phyloP scores from a whole-genome alignment of 2,888 invertebrate genomes.

The Sinelater perroti region DNA sequence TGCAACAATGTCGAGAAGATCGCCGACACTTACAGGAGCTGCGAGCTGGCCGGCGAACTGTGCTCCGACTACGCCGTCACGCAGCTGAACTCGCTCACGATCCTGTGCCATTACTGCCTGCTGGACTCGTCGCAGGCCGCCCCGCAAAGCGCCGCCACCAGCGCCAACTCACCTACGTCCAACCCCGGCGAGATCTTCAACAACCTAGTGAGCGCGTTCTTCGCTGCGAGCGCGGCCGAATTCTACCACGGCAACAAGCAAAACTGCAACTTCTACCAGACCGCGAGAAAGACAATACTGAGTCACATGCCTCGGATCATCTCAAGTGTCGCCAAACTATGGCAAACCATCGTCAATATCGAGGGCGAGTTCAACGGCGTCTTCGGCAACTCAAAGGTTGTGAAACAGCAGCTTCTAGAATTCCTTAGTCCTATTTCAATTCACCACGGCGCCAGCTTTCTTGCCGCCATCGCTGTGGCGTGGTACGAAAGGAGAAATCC shows the following conservation, averaged over 20 bases:
- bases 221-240: slow-evolving; percentile 66
- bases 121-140: slow-evolving; percentile 67
- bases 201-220: slow-evolving; percentile 83
- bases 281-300: slow-evolving; percentile 77
- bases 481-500: slow-evolving; percentile 79
- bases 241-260: slow-evolving; percentile 54
- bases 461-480: slow-evolving; percentile 84
- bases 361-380: slow-evolving; percentile 64
- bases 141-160: slow-evolving; percentile 49
- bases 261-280: slow-evolving; percentile 59
- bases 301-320: slow-evolving; percentile 84
- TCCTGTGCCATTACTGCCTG: slow-evolving; percentile 81
- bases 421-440: slow-evolving; percentile 85
- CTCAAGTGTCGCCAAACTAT: slow-evolving; percentile 79
- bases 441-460: slow-evolving; percentile 81
- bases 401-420: slow-evolving; percentile 81
- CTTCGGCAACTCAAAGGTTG: slow-evolving; percentile 70
- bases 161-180: slow-evolving; percentile 60
- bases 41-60: slow-evolving; percentile 60
- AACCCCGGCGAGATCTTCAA: slow-evolving; percentile 79
- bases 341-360: slow-evolving; percentile 71
- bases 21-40: slow-evolving; percentile 58
- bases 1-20: slow-evolving; percentile 74
- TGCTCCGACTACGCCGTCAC: slow-evolving; percentile 83
- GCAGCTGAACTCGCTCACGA: slow-evolving; percentile 80